Base-by-base conservation (phyloP, 2,888 invertebrate species). In the Tinea trinotella region DNA sequence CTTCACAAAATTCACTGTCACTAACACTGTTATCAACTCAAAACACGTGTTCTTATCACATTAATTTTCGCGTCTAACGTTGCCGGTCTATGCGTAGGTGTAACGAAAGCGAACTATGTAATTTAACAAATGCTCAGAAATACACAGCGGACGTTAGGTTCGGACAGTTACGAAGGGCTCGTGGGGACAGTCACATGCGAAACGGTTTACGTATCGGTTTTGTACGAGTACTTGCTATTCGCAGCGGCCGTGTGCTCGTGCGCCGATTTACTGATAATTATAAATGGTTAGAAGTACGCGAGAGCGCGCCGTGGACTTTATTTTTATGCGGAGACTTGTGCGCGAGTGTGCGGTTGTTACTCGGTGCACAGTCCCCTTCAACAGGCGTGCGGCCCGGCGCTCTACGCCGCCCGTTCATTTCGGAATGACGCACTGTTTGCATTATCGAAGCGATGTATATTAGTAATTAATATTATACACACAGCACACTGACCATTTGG, bases 191-290 rank as follows among this genome's bases (percentile, higher is more conserved):
- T 60, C 59, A 63, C 60, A 65, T 64, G 68, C 65, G 64, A 61
- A 63, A 70, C 71, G 70, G 67, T 68, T 74, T 71, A 68, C 60
- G 64, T 65, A 65, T 66, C 67, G 67, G 70, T 76, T 79, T 79
- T 79, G 68, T 64, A 74, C 78, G 72, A 76, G 71, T 76, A 72
- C 71, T 70, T 12, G 74, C 75, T 75, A 74, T 65, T 68, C 69
- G 72, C 75, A 75, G 73, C 77, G 76, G 80, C 80, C 79, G 77
- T 79, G 76, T 75, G 76, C 81, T 72, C 77, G 76, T 71, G 74
- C 78, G 68, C 72, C 77, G 82, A 76, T 84, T 84, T 84, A 84
- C 84, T 85, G 83, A 84, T 85, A 84, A 85, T 85, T 84, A 80
- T 83, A 84, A 82, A 83, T 80, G 75, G 72, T 74, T 49, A 74